Base-by-base conservation (phyloP, 2,888 invertebrate genomes). In the Tillus elongatus region DNA sequence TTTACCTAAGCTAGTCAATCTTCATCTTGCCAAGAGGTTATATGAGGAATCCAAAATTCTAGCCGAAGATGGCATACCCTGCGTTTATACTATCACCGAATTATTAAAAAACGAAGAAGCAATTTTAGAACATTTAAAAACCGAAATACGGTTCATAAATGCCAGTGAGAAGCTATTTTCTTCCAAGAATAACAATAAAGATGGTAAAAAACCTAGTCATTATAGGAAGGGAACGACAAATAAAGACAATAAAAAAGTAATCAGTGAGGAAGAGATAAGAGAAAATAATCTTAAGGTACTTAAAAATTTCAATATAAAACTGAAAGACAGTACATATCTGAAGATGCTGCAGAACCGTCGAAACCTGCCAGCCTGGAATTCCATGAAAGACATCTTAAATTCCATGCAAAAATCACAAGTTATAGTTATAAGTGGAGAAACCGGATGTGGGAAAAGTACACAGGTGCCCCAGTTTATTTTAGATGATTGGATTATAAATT, bases 381-480 rank as follows among this genome's bases (percentile, higher is more conserved):
- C 77, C 56, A 77, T 73, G 64, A 69, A 74, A 26, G 77, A 79
- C 41, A 82, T 88, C 50, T 63, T 88, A 40, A 70, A 74, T 43
- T 68, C 74, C 1, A 70, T 87, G 26, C 67, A 72, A 19, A 69
- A 72, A 36, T 77, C 77, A 36, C 79, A 75, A 64, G 74, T 82
- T 3, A 67, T 78, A 11, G 82, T 88, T 1, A 80, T 88, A 47
- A 82, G 83, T 30, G 88, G 88, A 2, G 86, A 86, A 60, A 88
- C 88, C 1, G 88, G 87, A 1, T 87, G 85, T 51, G 87, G 86
- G 33, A 87, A 87, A 63, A 82, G 82, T 56, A 84, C 84, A 0
- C 82, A 93, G 75, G 82, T 95, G n/a, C 92, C 93, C 0, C 95
- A 96, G 63, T 92, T 86, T 64, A 78, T 96, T 30, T 61, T 96